A percentile compares a stretch with the other conserved stretches of the same genome.
These are phyloP conservation scores for Dorcus parallelipipedus DNA, from an alignment of 2,888 invertebrate genomes.

Conservation along the genomic window DNA sequence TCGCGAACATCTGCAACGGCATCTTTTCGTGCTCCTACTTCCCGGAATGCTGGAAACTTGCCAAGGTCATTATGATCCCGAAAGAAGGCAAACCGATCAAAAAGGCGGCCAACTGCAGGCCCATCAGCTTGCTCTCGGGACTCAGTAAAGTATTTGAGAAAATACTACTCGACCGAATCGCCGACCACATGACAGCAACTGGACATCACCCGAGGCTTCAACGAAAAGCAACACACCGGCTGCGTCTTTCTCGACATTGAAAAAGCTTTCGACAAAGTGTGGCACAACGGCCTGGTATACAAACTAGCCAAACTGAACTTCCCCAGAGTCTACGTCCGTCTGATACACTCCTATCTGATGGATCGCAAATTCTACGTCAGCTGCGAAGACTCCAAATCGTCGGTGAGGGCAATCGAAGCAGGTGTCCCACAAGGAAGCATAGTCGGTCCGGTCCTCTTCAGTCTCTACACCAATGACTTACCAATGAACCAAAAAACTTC, in stretches of 20 bases:
- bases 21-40: background rate
- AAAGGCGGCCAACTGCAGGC: background rate
- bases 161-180: background rate
- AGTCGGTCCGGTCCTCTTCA: background rate
- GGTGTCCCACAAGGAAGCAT: conserved; percentile 3
- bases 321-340: background rate
- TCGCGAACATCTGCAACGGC: background rate
- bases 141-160: background rate
- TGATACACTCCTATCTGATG: background rate
- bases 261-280: too few species aligned
- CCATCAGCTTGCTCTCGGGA: conserved; percentile 3
- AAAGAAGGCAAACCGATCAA: background rate
- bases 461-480: background rate
- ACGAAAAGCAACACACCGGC: background rate
- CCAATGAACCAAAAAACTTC: background rate
- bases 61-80: background rate
- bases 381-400: background rate
- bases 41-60: background rate
- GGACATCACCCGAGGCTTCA: background rate
- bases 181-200: background rate
- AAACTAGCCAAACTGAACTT: background rate
- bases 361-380: background rate
- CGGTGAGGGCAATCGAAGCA: background rate
- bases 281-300: background rate
- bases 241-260: background rate